These are phyloP conservation scores for Ophion slaviceki DNA, from an alignment of 2,888 invertebrate species.

Conservation along the genomic window DNA sequence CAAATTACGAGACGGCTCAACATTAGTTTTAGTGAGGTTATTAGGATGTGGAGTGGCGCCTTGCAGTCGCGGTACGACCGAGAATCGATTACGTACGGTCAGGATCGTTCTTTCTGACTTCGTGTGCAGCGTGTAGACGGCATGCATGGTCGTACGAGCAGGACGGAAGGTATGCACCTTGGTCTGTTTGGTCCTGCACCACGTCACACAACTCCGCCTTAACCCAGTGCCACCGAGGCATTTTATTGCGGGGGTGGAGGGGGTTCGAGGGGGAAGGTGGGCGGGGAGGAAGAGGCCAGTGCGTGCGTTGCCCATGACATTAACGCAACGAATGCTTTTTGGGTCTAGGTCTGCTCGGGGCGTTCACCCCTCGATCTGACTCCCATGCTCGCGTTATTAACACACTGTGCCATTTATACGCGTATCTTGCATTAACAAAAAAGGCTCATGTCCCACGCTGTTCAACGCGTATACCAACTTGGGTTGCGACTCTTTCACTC, in stretches of 20 bases:
- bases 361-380: constrained; percentile 76
- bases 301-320: constrained; percentile 70
- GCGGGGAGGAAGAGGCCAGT: neutral
- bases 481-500: neutral
- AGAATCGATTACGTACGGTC: constrained; percentile 66
- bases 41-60: constrained; percentile 54
- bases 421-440: neutral
- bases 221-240: constrained; percentile 78
- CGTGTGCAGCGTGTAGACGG: constrained; percentile 21
- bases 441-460: neutral
- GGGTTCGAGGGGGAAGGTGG: neutral
- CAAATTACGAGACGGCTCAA: constrained; percentile 4
- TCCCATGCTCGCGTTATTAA: constrained; percentile 74
- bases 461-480: neutral
- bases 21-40: constrained; percentile 35
- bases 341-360: constrained; percentile 82
- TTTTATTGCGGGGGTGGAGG: constrained; percentile 7
- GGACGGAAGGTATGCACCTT: constrained; percentile 53
- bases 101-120: constrained; percentile 37
- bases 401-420: constrained; percentile 75
- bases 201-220: constrained; percentile 78
- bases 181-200: constrained; percentile 67
- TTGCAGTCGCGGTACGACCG: constrained; percentile 56
- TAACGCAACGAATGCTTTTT: constrained; percentile 76
- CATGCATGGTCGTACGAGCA: constrained; percentile 49